phyloP scores from a whole-genome alignment of 2,888 invertebrate genomes.

The Sarcophaga carnaria region DNA sequence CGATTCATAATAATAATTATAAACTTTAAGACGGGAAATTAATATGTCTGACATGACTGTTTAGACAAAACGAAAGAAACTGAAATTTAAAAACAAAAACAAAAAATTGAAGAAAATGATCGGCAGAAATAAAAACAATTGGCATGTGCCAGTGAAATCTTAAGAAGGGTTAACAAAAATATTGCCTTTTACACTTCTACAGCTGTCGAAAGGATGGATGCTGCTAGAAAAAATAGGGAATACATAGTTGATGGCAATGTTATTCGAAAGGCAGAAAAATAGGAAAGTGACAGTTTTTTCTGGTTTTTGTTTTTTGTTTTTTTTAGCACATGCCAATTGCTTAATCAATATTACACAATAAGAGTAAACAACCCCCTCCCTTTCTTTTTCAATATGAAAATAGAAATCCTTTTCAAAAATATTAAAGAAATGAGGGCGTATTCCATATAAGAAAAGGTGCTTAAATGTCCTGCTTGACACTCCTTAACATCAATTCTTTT shows the following conservation, averaged over 20 bases:
- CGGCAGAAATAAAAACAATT: slow-evolving; percentile 10
- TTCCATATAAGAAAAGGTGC: background rate
- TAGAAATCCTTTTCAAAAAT: background rate
- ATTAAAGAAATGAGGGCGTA: background rate
- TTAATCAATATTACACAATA: slow-evolving; percentile 75
- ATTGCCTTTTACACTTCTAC: slow-evolving; percentile 44
- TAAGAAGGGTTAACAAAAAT: background rate
- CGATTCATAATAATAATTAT: slow-evolving; percentile 75
- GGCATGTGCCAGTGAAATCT: slow-evolving; percentile 67
- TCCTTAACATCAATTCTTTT: too few relatives aligned
- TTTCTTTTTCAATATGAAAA: background rate
- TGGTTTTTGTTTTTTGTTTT: slow-evolving; percentile 16
- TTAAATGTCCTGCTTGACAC: background rate
- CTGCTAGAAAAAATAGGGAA: too few relatives aligned
- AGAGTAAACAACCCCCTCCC: slow-evolving; percentile 6
- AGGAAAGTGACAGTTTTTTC: slow-evolving; percentile 40
- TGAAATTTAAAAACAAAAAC: background rate
- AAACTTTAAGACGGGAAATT: slow-evolving; percentile 58
- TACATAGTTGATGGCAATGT: too few relatives aligned
- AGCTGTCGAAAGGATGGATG: slow-evolving; percentile 35
- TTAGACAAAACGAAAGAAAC: background rate
- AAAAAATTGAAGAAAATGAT: slow-evolving; percentile 5
- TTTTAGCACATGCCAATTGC: slow-evolving; percentile 69
- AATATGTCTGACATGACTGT: slow-evolving; percentile 58
- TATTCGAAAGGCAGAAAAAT: background rate